Conservation (phyloP, 2,113 vertebrate genomes). For the Cygnus buccinator region DNA sequence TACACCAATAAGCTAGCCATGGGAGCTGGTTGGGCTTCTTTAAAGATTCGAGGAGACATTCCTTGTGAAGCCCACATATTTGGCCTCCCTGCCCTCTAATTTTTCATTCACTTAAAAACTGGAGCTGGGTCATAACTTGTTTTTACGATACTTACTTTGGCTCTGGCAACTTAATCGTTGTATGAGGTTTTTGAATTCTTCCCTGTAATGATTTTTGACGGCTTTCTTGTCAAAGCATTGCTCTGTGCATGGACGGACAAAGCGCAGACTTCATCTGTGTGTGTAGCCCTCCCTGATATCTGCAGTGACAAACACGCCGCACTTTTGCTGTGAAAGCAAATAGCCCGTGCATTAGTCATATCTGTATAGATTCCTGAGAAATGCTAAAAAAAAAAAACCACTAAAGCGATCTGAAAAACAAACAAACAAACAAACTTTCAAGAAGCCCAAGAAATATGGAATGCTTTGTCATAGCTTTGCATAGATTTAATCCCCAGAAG, state of each 20-base stretch:
- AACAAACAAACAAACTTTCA: neutral
- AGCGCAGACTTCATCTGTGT: neutral
- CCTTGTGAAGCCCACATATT: slow-evolving; percentile 16
- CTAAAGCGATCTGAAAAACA: neutral
- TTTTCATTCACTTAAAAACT: slow-evolving; percentile 46
- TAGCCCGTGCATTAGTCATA: neutral
- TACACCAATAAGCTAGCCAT: neutral
- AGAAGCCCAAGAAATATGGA: neutral
- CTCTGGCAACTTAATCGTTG: neutral
- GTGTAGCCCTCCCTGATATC: neutral
- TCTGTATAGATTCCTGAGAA: neutral
- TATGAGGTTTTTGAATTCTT: slow-evolving; percentile 14
- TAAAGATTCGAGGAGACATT: neutral
- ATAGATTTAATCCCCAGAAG: neutral
- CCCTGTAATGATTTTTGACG: neutral
- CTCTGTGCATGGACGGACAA: neutral
- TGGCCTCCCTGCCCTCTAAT: slow-evolving; percentile 21
- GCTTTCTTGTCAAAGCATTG: neutral
- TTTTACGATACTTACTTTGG: neutral
- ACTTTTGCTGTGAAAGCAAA: slow-evolving; percentile 12
- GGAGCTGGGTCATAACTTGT: neutral
- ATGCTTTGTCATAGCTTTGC: slow-evolving; percentile 9
- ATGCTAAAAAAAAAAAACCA: neutral
- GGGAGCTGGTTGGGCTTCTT: neutral
- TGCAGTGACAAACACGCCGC: slow-evolving; percentile 10